phyloP scores from a whole-genome alignment of 2,888 invertebrate genomes.

The Fragum whitleyi region DNA sequence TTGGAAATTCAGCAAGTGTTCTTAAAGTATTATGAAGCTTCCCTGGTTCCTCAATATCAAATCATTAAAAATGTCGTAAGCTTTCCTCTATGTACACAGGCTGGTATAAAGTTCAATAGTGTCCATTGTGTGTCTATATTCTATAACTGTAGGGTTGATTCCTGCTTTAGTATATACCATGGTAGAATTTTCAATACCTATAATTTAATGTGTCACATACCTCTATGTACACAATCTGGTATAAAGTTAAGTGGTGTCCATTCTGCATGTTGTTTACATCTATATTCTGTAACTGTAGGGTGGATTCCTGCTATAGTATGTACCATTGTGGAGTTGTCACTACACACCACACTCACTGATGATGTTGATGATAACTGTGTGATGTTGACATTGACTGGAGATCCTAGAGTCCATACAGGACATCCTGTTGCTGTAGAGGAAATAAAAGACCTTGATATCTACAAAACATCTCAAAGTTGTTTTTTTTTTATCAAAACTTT shows the following conservation, averaged over 20 bases:
- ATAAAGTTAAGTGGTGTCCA: conserved; percentile 70
- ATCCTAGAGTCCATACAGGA: conserved; percentile 41
- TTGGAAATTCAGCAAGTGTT: no score
- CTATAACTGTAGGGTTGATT: no score
- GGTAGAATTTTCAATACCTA: no score
- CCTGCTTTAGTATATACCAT: no score
- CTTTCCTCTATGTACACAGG: conserved; percentile 68
- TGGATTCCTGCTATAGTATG: conserved; percentile 7
- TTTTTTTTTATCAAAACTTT: neutral
- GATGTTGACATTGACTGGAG: conserved; percentile 27
- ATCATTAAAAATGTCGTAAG: neutral
- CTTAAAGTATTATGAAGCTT: no score
- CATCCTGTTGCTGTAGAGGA: conserved; percentile 43
- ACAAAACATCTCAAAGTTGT: neutral
- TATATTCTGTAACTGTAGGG: conserved; percentile 51
- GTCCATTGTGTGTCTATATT: conserved; percentile 49
- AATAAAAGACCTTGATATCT: neutral
- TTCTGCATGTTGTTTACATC: conserved; percentile 62
- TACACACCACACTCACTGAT: neutral
- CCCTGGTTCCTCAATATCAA: no score
- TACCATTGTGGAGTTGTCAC: neutral
- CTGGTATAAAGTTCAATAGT: conserved; percentile 68
- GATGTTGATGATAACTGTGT: conserved; percentile 5
- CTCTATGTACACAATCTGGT: conserved; percentile 71
- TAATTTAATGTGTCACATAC: conserved; percentile 30